Conservation (phyloP, 1,140 invertebrate species). For the Hetaerina americana region DNA sequence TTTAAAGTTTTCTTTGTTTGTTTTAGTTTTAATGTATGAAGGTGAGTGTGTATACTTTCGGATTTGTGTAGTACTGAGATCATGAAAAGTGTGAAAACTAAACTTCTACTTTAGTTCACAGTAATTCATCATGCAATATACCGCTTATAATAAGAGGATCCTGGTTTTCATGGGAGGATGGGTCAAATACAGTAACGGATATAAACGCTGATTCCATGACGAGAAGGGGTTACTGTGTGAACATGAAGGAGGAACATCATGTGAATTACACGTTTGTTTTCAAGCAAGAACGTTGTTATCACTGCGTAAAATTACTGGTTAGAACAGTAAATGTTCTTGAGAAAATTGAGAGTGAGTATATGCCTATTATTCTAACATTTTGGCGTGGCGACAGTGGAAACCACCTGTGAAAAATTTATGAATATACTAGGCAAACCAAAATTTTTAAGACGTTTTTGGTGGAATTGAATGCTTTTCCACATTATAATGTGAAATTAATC, state of each 20-base stretch:
- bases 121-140: slow-evolving; percentile 35
- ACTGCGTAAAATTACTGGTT: slow-evolving; percentile 72
- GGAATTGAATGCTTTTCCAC: no score
- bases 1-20: neutral
- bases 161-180: slow-evolving; percentile 87
- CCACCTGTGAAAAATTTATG: no score
- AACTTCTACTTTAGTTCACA: neutral
- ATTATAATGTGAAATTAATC: no score
- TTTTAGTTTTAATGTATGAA: neutral
- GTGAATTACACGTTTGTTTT: slow-evolving; percentile 82
- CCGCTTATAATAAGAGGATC: slow-evolving; percentile 64
- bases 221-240: slow-evolving; percentile 53
- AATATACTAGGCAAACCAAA: no score
- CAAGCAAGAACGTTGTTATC: slow-evolving; percentile 51
- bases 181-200: slow-evolving; percentile 65
- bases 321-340: slow-evolving; percentile 82
- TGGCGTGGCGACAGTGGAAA: no score
- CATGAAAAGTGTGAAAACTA: no score
- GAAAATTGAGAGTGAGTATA: slow-evolving; percentile 63
- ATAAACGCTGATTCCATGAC: slow-evolving; percentile 67
- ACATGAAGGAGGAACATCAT: slow-evolving; percentile 53
- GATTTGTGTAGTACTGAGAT: no score
- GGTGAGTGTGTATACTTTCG: neutral
- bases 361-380: slow-evolving; percentile 2
- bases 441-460: no score